phyloP scores from a whole-genome alignment of 2,797 vertebrate genomes.

The Rhodeus uyekii region DNA sequence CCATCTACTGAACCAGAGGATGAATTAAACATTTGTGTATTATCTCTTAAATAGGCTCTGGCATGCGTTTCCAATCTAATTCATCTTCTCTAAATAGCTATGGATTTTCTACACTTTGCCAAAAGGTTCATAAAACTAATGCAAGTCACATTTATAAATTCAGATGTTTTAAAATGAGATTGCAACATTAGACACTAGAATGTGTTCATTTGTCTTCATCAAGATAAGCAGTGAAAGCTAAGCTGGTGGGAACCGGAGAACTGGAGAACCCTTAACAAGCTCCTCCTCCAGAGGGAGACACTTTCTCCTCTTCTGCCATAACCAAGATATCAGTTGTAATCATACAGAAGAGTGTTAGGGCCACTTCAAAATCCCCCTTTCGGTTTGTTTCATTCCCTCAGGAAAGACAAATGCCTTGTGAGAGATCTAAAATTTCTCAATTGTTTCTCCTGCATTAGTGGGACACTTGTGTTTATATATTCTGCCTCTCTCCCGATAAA shows the following conservation, averaged over 20 bases:
- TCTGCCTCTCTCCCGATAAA: background rate
- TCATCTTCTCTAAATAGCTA: conserved; percentile 70
- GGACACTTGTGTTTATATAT: background rate
- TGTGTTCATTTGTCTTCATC: conserved; percentile 67
- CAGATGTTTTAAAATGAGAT: conserved; percentile 70
- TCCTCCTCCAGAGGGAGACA: conserved; percentile 55
- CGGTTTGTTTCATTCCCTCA: background rate
- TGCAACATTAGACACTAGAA: conserved; percentile 71
- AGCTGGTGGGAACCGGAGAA: conserved; percentile 49
- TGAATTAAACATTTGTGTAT: conserved; percentile 66
- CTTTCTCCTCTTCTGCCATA: conserved; percentile 44
- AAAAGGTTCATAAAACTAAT: conserved; percentile 74
- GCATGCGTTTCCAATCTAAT: conserved; percentile 65
- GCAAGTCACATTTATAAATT: conserved; percentile 69
- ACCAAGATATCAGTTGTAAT: conserved; percentile 13
- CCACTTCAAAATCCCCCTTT: background rate
- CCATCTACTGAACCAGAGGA: conserved; percentile 66
- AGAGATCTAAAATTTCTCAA: background rate
- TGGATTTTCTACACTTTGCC: conserved; percentile 72
- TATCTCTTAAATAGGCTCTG: conserved; percentile 63
- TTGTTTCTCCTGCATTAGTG: too few species aligned
- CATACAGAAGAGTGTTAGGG: conserved; percentile 7
- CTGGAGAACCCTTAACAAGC: conserved; percentile 39
- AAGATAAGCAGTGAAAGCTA: conserved; percentile 57
- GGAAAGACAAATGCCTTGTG: background rate